phyloP scores from a whole-genome alignment of 2,797 vertebrate genomes.

The Micropoecilia bifurca region DNA sequence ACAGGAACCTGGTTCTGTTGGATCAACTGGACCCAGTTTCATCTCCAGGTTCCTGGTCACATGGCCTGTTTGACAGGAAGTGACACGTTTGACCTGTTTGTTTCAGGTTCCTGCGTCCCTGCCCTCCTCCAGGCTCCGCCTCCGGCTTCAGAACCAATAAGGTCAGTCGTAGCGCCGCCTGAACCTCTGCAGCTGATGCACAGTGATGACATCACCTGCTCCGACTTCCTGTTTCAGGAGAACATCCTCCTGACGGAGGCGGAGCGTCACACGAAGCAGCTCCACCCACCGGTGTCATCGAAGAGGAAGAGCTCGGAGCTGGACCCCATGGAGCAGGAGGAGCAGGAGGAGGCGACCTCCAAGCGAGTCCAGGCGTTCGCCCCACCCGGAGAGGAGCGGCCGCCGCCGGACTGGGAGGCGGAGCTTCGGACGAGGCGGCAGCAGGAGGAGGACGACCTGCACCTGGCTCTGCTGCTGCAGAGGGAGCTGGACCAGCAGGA shows the following conservation, averaged over 20 bases:
- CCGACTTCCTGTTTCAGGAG: slow-evolving; percentile 65
- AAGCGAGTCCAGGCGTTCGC: slow-evolving; percentile 31
- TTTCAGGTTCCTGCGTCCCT: slow-evolving; percentile 75
- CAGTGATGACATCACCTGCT: neutral
- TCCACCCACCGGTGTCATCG: neutral
- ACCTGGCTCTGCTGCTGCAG: slow-evolving; percentile 87
- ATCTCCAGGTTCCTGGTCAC: neutral
- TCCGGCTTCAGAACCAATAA: slow-evolving; percentile 60
- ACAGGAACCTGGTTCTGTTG: neutral
- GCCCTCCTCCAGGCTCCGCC: slow-evolving; percentile 33
- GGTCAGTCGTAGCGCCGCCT: slow-evolving; percentile 44
- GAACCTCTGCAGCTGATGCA: fast-evolving
- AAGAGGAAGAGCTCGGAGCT: slow-evolving; percentile 64
- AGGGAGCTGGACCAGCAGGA: slow-evolving; percentile 84
- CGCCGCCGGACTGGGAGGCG: slow-evolving; percentile 70
- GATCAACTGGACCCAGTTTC: neutral
- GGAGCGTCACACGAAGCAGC: slow-evolving; percentile 1
- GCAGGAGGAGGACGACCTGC: slow-evolving; percentile 91
- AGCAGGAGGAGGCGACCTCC: neutral
- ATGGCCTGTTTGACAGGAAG: neutral
- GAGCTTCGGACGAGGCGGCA: slow-evolving; percentile 74
- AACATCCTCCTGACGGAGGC: slow-evolving; percentile 57
- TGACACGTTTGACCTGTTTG: neutral
- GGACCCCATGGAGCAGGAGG: slow-evolving; percentile 9
- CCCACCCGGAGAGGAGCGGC: neutral